Evolutionary conservation across 2,797 vertebrate genomes (phyloP).

Genomic region (Benthosema pterotum): DNA sequence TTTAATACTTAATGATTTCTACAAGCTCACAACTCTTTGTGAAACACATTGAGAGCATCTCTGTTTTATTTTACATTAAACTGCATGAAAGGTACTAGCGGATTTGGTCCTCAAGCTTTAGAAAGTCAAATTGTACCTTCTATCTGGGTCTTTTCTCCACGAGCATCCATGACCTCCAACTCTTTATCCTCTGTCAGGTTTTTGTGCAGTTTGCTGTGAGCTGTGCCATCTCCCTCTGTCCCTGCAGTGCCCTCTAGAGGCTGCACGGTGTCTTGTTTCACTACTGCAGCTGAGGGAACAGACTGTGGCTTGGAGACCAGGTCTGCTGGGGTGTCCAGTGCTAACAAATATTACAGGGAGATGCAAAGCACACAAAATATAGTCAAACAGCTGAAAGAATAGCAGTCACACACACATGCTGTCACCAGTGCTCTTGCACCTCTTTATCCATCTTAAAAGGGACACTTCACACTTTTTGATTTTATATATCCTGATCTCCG

Average conservation of each 20-base stretch:
- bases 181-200: conserved; percentile 52
- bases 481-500: too few relatives aligned
- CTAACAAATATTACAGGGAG: conserved; percentile 10
- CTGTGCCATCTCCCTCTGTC: conserved; percentile 14
- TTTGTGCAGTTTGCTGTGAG: conserved; percentile 29
- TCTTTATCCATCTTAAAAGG: neutral
- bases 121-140: conserved; percentile 48
- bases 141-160: conserved; percentile 39
- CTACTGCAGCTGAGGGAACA: conserved; percentile 19
- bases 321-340: neutral
- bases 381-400: too few relatives aligned
- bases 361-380: neutral
- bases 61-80: too few relatives aligned
- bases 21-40: too few relatives aligned
- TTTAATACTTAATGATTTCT: too few relatives aligned
- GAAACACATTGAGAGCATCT: too few relatives aligned
- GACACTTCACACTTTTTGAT: too few relatives aligned
- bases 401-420: too few relatives aligned
- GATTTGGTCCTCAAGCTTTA: neutral
- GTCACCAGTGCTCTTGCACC: neutral
- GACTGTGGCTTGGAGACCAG: conserved; percentile 20
- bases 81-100: neutral
- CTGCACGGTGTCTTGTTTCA: conserved; percentile 29
- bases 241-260: conserved; percentile 35
- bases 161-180: conserved; percentile 51